Percentiles rank a stretch among this genome's conserved stretches.
Evolutionary conservation across 2,113 vertebrate genomes (phyloP).

Genomic region (Pycnonotus jocosus): DNA sequence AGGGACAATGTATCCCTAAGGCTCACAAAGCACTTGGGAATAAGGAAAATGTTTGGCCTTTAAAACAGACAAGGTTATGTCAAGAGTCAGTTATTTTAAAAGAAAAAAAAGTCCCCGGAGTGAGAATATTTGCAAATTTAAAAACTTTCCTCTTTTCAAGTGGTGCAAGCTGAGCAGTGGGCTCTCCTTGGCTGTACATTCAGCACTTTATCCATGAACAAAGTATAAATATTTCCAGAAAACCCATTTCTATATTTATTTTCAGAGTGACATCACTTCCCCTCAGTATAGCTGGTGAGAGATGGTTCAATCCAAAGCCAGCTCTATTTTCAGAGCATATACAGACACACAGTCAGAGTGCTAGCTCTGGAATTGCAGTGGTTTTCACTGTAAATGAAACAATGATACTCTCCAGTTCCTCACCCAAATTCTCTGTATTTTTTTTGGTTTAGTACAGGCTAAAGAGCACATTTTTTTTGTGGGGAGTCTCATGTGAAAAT

Average conservation of each 20-base stretch:
- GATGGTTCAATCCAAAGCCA: background rate
- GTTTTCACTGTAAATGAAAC: slow-evolving; percentile 2
- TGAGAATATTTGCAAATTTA: slow-evolving; percentile 6
- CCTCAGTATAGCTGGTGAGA: background rate
- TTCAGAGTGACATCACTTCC: slow-evolving; percentile 51
- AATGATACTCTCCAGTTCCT: background rate
- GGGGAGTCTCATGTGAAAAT: slow-evolving; percentile 31
- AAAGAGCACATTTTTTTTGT: slow-evolving; percentile 36
- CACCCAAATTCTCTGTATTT: background rate
- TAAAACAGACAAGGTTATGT: slow-evolving; percentile 44
- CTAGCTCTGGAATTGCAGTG: background rate
- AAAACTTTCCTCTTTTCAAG: slow-evolving; percentile 17
- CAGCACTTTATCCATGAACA: slow-evolving; percentile 11
- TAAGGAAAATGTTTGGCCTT: slow-evolving; percentile 43
- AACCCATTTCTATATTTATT: slow-evolving; percentile 59
- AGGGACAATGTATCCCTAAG: slow-evolving; percentile 53
- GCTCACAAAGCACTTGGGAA: slow-evolving; percentile 36
- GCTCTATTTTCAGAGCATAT: slow-evolving; percentile 3
- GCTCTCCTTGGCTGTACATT: slow-evolving; percentile 35
- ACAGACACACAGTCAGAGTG: background rate
- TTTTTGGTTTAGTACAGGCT: background rate
- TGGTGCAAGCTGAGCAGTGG: background rate
- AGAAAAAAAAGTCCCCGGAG: background rate
- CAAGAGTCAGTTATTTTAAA: slow-evolving; percentile 45
- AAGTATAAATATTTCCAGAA: slow-evolving; percentile 59